A percentile compares a stretch with the other conserved stretches of the same genome.
These are phyloP conservation scores for Herpailurus yagouaroundi DNA, from an alignment of 2,113 vertebrate species.

Conservation along the genomic window DNA sequence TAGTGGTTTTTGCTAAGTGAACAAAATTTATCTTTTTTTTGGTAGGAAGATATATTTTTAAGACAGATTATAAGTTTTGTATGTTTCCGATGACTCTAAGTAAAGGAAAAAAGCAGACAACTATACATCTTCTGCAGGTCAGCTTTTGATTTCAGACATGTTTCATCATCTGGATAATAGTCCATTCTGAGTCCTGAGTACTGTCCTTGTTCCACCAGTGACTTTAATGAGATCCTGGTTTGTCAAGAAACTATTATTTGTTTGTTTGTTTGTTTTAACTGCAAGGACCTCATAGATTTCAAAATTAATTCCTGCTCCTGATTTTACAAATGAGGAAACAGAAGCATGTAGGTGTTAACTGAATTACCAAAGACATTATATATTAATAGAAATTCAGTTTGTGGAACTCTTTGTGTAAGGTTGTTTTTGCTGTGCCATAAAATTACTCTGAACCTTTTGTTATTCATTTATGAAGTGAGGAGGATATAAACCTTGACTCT, in stretches of 20 bases:
- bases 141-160: background rate
- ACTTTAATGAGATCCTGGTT: background rate
- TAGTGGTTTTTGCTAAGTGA: constrained; percentile 28
- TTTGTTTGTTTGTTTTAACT: background rate
- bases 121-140: background rate
- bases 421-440: background rate
- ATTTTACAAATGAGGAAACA: background rate
- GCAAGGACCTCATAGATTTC: background rate
- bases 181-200: background rate
- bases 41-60: constrained; percentile 75
- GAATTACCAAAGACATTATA: background rate
- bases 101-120: background rate
- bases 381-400: background rate
- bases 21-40: constrained; percentile 55
- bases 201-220: background rate
- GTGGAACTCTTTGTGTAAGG: background rate
- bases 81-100: constrained; percentile 50
- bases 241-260: background rate
- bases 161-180: background rate
- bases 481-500: background rate
- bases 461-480: background rate
- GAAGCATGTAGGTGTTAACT: background rate
- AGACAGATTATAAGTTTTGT: constrained; percentile 54
- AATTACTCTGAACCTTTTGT: background rate
- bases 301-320: constrained; percentile 6